These are phyloP conservation scores for Drosophila simulans DNA, from an alignment of 1,140 invertebrate species.

Conservation along the genomic window DNA sequence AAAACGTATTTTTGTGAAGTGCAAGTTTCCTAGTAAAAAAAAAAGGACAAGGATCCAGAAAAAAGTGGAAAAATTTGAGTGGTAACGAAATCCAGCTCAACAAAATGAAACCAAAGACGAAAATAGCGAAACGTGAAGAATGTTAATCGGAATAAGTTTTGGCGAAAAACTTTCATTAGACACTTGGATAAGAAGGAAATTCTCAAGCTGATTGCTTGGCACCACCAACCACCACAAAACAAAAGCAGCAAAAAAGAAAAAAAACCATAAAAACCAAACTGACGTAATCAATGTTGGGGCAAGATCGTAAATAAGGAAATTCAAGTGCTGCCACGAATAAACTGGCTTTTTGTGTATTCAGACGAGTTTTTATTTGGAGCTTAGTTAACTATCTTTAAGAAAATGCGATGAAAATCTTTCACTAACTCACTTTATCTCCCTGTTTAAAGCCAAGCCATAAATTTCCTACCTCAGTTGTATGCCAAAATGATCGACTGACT, in stretches of 20 bases:
- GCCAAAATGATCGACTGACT: slow-evolving; percentile 5
- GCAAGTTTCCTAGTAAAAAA: slow-evolving; percentile 57
- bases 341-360: background rate
- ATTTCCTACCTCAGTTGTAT: background rate
- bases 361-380: too few species aligned
- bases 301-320: slow-evolving; percentile 31
- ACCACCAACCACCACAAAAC: background rate
- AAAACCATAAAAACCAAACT: slow-evolving; percentile 12
- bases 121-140: slow-evolving; percentile 15
- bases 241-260: background rate
- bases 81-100: slow-evolving; percentile 34
- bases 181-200: slow-evolving; percentile 18
- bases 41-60: slow-evolving; percentile 24
- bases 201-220: slow-evolving; percentile 13
- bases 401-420: slow-evolving; percentile 13
- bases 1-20: slow-evolving; percentile 10
- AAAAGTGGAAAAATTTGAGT: slow-evolving; percentile 4
- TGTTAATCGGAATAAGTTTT: slow-evolving; percentile 41
- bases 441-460: background rate
- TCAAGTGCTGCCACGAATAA: slow-evolving; percentile 3
- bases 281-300: slow-evolving; percentile 26
- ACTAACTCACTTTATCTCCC: background rate
- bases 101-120: slow-evolving; percentile 19
- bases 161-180: slow-evolving; percentile 44
- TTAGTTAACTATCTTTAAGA: background rate